Evolutionary conservation across 2,113 vertebrate genomes (phyloP).

Genomic region (Condylura cristata): DNA sequence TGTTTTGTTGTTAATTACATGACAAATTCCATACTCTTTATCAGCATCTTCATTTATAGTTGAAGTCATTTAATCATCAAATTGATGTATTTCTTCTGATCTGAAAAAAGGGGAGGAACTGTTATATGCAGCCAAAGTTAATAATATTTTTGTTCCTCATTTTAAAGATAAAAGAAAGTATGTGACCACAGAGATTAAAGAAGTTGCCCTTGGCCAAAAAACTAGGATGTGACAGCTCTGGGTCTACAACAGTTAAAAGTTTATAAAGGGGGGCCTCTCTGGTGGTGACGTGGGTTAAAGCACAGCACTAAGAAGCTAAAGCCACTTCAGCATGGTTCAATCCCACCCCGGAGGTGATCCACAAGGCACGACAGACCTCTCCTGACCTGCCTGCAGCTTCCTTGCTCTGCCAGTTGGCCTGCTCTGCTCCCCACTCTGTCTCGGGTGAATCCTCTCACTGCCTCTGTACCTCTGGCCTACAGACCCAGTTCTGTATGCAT

Average conservation of each 20-base stretch:
- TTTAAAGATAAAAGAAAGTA: conserved; percentile 27
- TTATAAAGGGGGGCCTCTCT: background rate
- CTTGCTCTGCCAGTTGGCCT: too few species aligned
- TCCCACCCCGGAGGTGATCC: too few species aligned
- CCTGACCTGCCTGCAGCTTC: too few species aligned
- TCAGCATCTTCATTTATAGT: background rate
- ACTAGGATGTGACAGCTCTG: background rate
- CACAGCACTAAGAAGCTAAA: too few species aligned
- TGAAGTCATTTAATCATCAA: background rate
- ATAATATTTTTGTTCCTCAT: background rate
- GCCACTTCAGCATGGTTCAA: too few species aligned
- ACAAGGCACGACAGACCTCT: too few species aligned
- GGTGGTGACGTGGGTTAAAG: too few species aligned
- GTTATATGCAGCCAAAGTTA: background rate
- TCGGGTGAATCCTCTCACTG: too few species aligned
- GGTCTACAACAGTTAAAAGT: background rate
- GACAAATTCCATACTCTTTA: background rate
- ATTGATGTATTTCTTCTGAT: background rate
- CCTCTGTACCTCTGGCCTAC: too few species aligned
- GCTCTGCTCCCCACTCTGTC: too few species aligned
- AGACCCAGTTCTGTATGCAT: too few species aligned
- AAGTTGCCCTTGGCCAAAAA: background rate
- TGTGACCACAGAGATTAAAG: background rate
- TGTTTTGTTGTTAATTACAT: background rate
- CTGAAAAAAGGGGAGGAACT: background rate